Base-by-base conservation (phyloP, 2,888 invertebrate genomes). In the Nebria salina region DNA sequence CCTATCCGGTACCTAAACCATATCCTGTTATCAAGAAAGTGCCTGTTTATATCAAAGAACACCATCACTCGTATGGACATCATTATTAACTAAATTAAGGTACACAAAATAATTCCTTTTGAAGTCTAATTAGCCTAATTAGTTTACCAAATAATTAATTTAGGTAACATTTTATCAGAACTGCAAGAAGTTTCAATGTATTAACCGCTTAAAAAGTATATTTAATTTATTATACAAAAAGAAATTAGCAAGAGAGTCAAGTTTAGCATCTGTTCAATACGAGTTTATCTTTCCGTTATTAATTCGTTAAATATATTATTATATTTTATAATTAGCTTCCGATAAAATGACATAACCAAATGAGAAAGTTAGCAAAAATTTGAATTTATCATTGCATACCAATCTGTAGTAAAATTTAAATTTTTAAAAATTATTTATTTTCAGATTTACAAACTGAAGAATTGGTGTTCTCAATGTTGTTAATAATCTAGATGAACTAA, bases 21-120 rank as follows among this genome's bases (percentile, higher is more conserved):
- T 91, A 91, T 0, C 93, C 93, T 0, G 91, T 93, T 11, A 87
- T 90, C 78, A 90, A 91, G 84, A 91, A 91, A 77, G 89, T 91
- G 11, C 89, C 88, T 9, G 85, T 89, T 65, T 83, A 85, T 81
- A 83, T 86, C 3, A 84, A 85, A 75, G 85, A 86, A 74, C 83
- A 85, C 75, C 85, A 87, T 77, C 85, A 84, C 73, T 82, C 84
- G 65, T 83, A 82, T 76, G 84, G 82, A 68, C 83, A 82, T 26
- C 82, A 15, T 73, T 8, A 13, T 54, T 34, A 34, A 34, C 5
- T 34, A 34, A 34, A 34, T 34, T 34, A 34, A 34, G 34, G 34
- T 34, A 34, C 34, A 34, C 34, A 34, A 34, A 34, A 34, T 34
- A 4, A 34, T 34, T 34, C 5, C 2, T 34, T 34, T 34, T 34